A percentile compares a stretch with the other conserved stretches of the same genome.
Evolutionary conservation across 1,140 invertebrate species (phyloP).

Genomic region (Drosophila burlai): DNA sequence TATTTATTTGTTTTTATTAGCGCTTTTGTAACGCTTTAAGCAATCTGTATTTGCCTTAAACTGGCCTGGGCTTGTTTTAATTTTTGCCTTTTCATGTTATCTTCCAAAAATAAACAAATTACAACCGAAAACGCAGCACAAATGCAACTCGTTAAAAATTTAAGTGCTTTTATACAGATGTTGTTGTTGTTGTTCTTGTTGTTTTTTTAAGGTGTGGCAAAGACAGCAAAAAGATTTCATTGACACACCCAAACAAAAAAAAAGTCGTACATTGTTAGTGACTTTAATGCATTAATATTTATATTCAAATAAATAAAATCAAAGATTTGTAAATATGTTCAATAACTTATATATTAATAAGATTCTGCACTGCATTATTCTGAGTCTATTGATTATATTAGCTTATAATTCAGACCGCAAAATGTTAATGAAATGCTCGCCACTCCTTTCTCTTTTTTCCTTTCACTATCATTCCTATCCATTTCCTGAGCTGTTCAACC

Average conservation of each 20-base stretch:
- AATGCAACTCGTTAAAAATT: slow-evolving; percentile 25
- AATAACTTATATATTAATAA: neutral
- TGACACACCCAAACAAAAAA: neutral
- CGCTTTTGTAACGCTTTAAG: neutral
- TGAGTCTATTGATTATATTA: slow-evolving; percentile 38
- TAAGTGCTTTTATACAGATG: slow-evolving; percentile 2
- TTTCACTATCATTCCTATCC: slow-evolving; percentile 37
- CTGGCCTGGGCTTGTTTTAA: slow-evolving; percentile 14
- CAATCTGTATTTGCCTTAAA: slow-evolving; percentile 5
- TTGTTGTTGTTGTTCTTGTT: slow-evolving; percentile 3
- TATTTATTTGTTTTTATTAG: neutral
- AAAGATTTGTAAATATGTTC: neutral
- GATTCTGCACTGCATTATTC: slow-evolving; percentile 12
- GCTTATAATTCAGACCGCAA: slow-evolving; percentile 28
- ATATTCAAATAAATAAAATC: neutral
- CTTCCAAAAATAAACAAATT: slow-evolving; percentile 26
- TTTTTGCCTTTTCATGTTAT: slow-evolving; percentile 18
- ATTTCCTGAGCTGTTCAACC: slow-evolving; percentile 39
- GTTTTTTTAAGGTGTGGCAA: slow-evolving; percentile 20
- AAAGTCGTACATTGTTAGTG: neutral
- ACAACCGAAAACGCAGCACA: neutral
- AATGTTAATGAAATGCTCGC: slow-evolving; percentile 45
- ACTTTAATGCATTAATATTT: neutral
- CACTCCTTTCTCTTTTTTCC: slow-evolving; percentile 40
- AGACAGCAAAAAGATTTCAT: neutral